phyloP scores from a whole-genome alignment of 2,888 invertebrate genomes.

The Trimorus sp. region DNA sequence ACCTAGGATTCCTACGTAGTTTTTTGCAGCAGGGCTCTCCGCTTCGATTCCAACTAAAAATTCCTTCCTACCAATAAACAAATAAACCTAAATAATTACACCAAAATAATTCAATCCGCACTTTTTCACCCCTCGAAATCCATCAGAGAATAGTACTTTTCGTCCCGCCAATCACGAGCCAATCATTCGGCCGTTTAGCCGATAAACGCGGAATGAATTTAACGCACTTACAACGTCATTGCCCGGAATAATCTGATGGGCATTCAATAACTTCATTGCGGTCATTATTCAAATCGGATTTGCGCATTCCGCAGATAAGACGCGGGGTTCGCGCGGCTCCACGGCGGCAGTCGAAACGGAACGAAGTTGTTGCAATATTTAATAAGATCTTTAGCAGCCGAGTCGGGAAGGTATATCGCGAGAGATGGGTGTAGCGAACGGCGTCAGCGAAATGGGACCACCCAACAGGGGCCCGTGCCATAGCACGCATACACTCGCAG shows the following conservation, averaged over 20 bases:
- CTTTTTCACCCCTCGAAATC: not conserved
- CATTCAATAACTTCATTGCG: slow-evolving; percentile 61
- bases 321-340: slow-evolving; percentile 63
- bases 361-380: slow-evolving; percentile 77
- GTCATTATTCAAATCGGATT: slow-evolving; percentile 66
- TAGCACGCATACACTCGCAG: slow-evolving; percentile 72
- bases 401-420: slow-evolving; percentile 75
- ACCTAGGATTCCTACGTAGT: too few species aligned
- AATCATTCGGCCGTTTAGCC: slow-evolving; percentile 25
- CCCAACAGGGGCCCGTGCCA: slow-evolving; percentile 78
- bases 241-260: slow-evolving; percentile 59
- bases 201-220: slow-evolving; percentile 50
- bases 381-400: slow-evolving; percentile 78
- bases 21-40: too few species aligned
- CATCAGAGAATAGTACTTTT: not conserved
- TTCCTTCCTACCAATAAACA: too few species aligned
- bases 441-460: slow-evolving; percentile 80
- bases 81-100: too few species aligned
- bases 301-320: slow-evolving; percentile 70
- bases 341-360: slow-evolving; percentile 67
- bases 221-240: slow-evolving; percentile 29
- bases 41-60: too few species aligned
- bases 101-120: too few species aligned
- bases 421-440: slow-evolving; percentile 78
- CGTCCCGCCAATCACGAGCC: not conserved